Base-by-base conservation (phyloP, 2,113 vertebrate genomes). In the Pseudolaguvia tuberculata region DNA sequence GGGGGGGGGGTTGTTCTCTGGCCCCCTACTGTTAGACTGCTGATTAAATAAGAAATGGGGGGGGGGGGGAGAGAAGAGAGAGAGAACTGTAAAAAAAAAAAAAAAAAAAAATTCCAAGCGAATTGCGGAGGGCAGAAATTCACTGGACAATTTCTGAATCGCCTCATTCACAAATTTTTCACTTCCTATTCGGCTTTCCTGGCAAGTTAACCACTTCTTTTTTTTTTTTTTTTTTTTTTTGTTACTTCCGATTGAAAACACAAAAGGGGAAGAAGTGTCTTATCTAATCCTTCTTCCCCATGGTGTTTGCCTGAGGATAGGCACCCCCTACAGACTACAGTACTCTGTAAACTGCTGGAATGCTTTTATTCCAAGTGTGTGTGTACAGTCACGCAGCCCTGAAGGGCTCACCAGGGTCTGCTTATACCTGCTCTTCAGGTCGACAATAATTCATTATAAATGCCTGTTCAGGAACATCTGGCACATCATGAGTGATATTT, bases 1-100 rank as follows among this genome's bases (percentile, higher is more conserved):
- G n/a, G n/a, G n/a, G n/a, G n/a, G n/a, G n/a, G n/a, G n/a, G n/a
- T n/a, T n/a, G 45, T 14, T 17, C 20, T 83, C 58, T 56, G 74
- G 67, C 78, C 74, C 80, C 84, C 85, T 70, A 67, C 68, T 25
- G 79, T 29, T 62, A 45, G 58, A 73, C 51, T 72, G 35, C 47
- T 76, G 55, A 52, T 61, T 23, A 70, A 76, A 59, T 17, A 69
- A 39, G 7, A 48, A 47, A n/a, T n/a, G n/a, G n/a, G n/a, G n/a
- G n/a, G n/a, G n/a, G n/a, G n/a, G n/a, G n/a, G n/a, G n/a, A n/a
- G n/a, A n/a, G n/a, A n/a, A n/a, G 48, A 35, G 9, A 20, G 25
- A 39, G 31, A 42, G 20, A 67, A 20, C 31, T 25, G 13, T 63
- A 15, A 23, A 23, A 35, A 42, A 27, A 42, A 4, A 14, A 14